Percentiles rank a stretch among this genome's conserved stretches.
These are phyloP conservation scores for Danaus melanippus DNA, from an alignment of 1,140 invertebrate species.

Conservation along the genomic window DNA sequence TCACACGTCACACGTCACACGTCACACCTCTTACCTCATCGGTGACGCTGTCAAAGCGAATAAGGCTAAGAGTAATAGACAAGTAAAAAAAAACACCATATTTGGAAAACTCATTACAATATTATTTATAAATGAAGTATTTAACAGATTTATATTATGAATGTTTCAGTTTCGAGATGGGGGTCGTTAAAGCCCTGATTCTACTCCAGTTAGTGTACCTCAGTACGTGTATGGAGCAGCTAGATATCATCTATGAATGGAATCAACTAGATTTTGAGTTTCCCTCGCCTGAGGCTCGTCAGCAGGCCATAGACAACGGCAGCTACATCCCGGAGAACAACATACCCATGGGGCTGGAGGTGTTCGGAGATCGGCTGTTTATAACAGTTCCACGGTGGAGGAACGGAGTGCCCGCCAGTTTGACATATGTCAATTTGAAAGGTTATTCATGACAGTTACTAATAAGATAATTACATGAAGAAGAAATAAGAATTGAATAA, in stretches of 20 bases:
- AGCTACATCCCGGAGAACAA: constrained; percentile 78
- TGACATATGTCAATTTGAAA: constrained; percentile 80
- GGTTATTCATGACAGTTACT: constrained; percentile 62
- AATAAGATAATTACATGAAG: too few species aligned
- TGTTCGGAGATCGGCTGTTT: constrained; percentile 76
- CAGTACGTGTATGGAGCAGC: constrained; percentile 74
- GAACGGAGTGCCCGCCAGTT: constrained; percentile 79
- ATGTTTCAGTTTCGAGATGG: constrained; percentile 48
- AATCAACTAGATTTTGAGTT: constrained; percentile 80
- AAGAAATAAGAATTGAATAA: too few species aligned
- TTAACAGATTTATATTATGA: too few species aligned
- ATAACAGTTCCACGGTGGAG: constrained; percentile 83
- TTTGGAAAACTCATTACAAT: too few species aligned
- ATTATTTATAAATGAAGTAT: too few species aligned
- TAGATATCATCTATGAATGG: constrained; percentile 80
- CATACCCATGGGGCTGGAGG: constrained; percentile 80
- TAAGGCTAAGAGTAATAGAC: too few species aligned
- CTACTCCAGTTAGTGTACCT: constrained; percentile 44
- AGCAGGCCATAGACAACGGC: constrained; percentile 70
- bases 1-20: too few species aligned
- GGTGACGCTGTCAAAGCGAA: too few species aligned
- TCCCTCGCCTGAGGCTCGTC: constrained; percentile 69
- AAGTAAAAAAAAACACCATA: too few species aligned
- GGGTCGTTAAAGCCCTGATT: constrained; percentile 41
- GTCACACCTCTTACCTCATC: too few species aligned